Base-by-base conservation (phyloP, 1,140 invertebrate genomes). In the Belonocnema kinseyi region DNA sequence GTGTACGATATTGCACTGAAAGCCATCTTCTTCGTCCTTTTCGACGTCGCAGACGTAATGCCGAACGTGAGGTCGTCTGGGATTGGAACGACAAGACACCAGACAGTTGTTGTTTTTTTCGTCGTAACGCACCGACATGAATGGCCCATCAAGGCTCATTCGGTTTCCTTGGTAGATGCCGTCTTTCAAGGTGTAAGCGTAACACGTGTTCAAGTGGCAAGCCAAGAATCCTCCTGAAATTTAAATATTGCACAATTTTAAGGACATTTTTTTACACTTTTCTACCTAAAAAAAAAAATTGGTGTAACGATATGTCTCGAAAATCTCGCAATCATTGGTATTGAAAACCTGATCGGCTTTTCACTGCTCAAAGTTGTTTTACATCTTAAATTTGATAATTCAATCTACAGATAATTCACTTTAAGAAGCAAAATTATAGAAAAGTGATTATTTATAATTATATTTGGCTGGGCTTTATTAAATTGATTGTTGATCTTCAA, bases 181-280 rank as follows among this genome's bases (percentile, higher is more conserved):
- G 40, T 86, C 88, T 21, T 86, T 91, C 14, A 90, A 87, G 86
- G 94, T 93, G 91, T 95, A 95, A 56, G 95, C 93, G 86, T 93
- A 94, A 66, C 95, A 92, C 0, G 93, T 93, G 82, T 95, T 95
- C n/a, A 97, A 88, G 83, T 96, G 95, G 75, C 96, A 96, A 0
- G 95, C 94, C 3, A 97, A 84, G 40, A 97, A 91, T 1, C 96
- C 96, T n/a, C 93, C 94, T 54, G 92, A 89, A 50, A 90, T 88
- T 74, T 5, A 3, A 66, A 16, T 7, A 16, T 14, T 26, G 58
- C 26, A 26, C 16, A 1, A 33, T 26, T 14, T 61, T 61, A 33
- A 14, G 10, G 5, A 46, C 10, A 46, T 10, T 46, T 6, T 46
- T 46, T 46, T 46, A 7, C 40, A 11, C 0, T 46, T 46, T 46